These are phyloP conservation scores for Anthonomus grandis DNA, from an alignment of 1,140 invertebrate genomes.

Conservation along the genomic window DNA sequence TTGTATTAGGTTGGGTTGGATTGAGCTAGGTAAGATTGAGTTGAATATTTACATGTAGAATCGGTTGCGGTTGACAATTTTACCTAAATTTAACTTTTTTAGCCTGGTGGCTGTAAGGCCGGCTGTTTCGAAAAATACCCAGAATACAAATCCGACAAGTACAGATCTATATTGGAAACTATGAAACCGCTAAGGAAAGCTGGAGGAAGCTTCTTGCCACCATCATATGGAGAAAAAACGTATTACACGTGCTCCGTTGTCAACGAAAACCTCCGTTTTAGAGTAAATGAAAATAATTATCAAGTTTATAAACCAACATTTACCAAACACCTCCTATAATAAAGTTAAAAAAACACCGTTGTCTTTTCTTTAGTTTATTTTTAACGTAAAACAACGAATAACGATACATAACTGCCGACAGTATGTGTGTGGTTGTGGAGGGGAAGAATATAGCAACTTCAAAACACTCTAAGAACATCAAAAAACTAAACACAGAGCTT, in stretches of 20 bases:
- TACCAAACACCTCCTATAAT: slow-evolving; percentile 31
- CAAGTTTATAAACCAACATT: slow-evolving; percentile 32
- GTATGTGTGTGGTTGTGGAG: no score
- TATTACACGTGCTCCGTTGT: slow-evolving; percentile 36
- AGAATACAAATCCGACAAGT: slow-evolving; percentile 35
- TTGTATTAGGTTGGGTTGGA: no score
- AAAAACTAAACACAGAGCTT: no score
- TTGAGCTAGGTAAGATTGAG: no score
- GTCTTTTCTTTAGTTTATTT: no score
- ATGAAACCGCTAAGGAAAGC: slow-evolving; percentile 16
- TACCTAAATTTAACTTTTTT: background rate
- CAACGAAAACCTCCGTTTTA: slow-evolving; percentile 31
- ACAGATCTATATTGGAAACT: slow-evolving; percentile 18
- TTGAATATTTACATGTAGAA: no score
- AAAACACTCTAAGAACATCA: no score
- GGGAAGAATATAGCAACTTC: no score
- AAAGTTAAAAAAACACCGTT: no score
- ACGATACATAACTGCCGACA: no score
- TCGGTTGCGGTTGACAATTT: background rate
- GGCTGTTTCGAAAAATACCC: slow-evolving; percentile 45
- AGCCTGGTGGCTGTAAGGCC: slow-evolving; percentile 32
- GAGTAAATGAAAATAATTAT: slow-evolving; percentile 36
- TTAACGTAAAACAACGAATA: no score
- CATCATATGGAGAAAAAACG: slow-evolving; percentile 33
- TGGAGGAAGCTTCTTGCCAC: slow-evolving; percentile 32